Conservation (phyloP, 2,888 invertebrate genomes). For the Incurvaria masculella region DNA sequence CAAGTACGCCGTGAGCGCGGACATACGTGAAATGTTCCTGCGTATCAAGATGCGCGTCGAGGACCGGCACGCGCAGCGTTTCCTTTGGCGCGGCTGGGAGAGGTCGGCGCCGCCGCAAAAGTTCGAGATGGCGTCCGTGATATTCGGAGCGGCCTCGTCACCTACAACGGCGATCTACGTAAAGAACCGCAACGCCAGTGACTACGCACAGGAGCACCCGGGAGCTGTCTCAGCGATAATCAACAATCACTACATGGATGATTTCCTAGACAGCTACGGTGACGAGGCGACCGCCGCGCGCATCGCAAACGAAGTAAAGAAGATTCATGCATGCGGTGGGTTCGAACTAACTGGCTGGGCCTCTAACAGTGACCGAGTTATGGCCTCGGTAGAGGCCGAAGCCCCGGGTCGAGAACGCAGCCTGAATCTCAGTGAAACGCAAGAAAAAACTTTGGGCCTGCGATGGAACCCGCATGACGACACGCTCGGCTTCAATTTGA, state of each 20-base stretch:
- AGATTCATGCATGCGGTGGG: slow-evolving; percentile 13
- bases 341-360: slow-evolving; percentile 17
- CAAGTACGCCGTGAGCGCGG: slow-evolving; percentile 11
- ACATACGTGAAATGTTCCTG: slow-evolving; percentile 15
- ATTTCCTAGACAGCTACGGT: slow-evolving; percentile 19
- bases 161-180: slow-evolving; percentile 15
- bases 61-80: slow-evolving; percentile 9
- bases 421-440: too few species aligned
- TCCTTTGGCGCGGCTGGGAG: slow-evolving; percentile 9
- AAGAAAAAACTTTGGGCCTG: too few species aligned
- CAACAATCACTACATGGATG: slow-evolving; percentile 21
- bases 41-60: slow-evolving; percentile 7
- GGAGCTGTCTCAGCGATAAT: slow-evolving; percentile 18
- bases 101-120: slow-evolving; percentile 8
- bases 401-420: too few species aligned
- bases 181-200: slow-evolving; percentile 19
- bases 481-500: too few species aligned
- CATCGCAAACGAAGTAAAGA: slow-evolving; percentile 10
- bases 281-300: slow-evolving; percentile 12
- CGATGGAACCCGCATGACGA: too few species aligned
- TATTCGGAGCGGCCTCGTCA: slow-evolving; percentile 17
- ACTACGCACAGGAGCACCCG: slow-evolving; percentile 12
- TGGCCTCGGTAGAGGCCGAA: too few species aligned
- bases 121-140: slow-evolving; percentile 17
- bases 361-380: too few species aligned